Percentiles rank a stretch among this genome's conserved stretches.
phyloP scores from a whole-genome alignment of 2,888 invertebrate genomes.

The Drosophila sordidula region DNA sequence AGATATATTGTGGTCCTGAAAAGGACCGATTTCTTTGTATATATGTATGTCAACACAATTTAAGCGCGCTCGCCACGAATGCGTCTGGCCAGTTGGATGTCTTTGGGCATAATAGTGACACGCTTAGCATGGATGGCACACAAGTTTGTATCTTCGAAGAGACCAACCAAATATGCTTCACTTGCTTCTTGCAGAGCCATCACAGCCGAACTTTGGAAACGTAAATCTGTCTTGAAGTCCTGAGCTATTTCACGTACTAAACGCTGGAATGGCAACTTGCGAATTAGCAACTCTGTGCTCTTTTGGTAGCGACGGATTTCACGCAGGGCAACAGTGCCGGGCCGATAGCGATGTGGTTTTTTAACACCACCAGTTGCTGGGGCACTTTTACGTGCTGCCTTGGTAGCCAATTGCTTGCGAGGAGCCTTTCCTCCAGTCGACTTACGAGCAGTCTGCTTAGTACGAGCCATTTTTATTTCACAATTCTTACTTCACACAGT shows the following conservation, averaged over 20 bases:
- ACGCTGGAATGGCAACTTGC: conserved; percentile 19
- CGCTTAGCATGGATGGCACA: conserved; percentile 97
- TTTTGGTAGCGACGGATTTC: conserved; percentile 17
- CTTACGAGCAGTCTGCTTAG: conserved; percentile 10
- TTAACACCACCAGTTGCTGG: conserved; percentile 10
- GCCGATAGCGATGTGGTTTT: neutral
- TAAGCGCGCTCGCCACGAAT: too few relatives aligned
- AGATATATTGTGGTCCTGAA: too few relatives aligned
- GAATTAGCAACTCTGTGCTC: conserved; percentile 17
- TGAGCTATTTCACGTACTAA: conserved; percentile 18
- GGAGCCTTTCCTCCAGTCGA: conserved; percentile 26
- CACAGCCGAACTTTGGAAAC: conserved; percentile 20
- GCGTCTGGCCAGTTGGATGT: too few relatives aligned
- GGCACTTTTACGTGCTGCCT: too few relatives aligned
- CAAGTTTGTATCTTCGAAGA: conserved; percentile 32
- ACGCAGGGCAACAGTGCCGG: conserved; percentile 15
- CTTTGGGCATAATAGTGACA: too few relatives aligned
- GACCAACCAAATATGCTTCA: conserved; percentile 21
- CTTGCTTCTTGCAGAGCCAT: conserved; percentile 29
- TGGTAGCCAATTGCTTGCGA: too few relatives aligned
- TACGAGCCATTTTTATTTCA: conserved; percentile 10
- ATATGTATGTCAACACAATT: too few relatives aligned
- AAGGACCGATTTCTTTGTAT: too few relatives aligned
- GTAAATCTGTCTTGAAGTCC: conserved; percentile 19
- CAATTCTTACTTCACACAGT: conserved; percentile 10